Evolutionary conservation across 2,888 invertebrate species (phyloP), one percentile per base, ranked within the genome.

Genomic region (Smittia aterrima): DNA sequence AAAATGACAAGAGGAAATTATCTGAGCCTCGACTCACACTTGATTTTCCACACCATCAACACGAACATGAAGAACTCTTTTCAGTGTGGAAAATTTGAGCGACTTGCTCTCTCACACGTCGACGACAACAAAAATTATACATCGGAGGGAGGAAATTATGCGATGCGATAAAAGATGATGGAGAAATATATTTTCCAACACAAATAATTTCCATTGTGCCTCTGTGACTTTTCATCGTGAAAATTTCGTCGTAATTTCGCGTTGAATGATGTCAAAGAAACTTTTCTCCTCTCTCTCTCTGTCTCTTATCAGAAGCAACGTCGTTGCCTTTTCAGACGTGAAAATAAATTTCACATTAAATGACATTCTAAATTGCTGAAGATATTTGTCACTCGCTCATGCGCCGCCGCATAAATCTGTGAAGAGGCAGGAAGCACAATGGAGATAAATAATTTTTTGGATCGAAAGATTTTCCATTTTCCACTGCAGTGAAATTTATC

Each of bases 1-100:
- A 58, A 58, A 58, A 58, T 58, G 58, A 58, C 58, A 58, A 58
- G 58, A 58, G 58, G 58, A 58, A 58, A 58, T 58, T 58, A 58
- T 58, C 58, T 22, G 22, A 3, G 58, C 22, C 22, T 22, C 58
- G n/a, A 58, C 58, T 58, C 58, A 58, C 58, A 58, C 58, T 58
- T 18, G 58, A 58, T 58, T 58, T 58, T 58, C 58, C 58, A 58
- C 58, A 22, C 58, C 58, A 58, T 58, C 18, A 58, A 22, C 58
- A 58, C 18, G 18, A 58, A 47, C 47, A 47, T 47, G 47, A n/a
- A 47, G n/a, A 47, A 58, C 58, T 58, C 58, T 58, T 58, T 58
- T 58, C 58, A 58, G 13, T 22, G 58, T 58, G 58, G 58, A 58
- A 58, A 58, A 58, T 58, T 58, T 22, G 20, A 22, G 22, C 58